phyloP scores from a whole-genome alignment of 2,888 invertebrate species.

The Prionchulus punctatus region DNA sequence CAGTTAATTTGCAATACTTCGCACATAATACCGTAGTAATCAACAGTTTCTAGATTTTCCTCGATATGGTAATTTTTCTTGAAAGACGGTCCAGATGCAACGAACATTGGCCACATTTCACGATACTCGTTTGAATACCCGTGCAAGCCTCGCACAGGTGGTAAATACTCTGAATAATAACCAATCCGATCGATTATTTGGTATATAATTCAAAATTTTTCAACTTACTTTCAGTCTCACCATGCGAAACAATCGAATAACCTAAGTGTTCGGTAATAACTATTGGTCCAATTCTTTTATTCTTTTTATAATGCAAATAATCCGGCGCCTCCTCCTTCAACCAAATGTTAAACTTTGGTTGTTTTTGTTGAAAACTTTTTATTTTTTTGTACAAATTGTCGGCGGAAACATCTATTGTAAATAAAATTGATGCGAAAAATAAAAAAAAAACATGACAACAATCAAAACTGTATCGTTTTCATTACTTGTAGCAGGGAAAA shows the following conservation, averaged over 20 bases:
- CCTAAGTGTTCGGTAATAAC: neutral
- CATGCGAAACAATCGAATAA: neutral
- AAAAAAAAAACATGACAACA: too few relatives aligned
- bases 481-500: too few relatives aligned
- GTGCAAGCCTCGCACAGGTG: neutral
- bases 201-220: too few relatives aligned
- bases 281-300: neutral
- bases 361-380: too few relatives aligned
- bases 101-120: neutral
- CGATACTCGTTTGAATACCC: neutral
- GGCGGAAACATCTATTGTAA: too few relatives aligned
- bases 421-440: too few relatives aligned
- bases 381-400: too few relatives aligned
- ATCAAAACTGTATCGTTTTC: too few relatives aligned
- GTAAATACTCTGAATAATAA: neutral
- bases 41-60: neutral
- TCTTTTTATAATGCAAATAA: slow-evolving; percentile 1
- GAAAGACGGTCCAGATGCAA: neutral
- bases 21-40: neutral
- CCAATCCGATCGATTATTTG: too few relatives aligned
- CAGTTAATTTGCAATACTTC: neutral
- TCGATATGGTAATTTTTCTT: neutral
- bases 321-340: neutral
- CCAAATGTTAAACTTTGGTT: neutral
- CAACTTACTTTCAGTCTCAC: neutral